Evolutionary conservation across 1,140 invertebrate species (phyloP).

Genomic region (Catajapyx aquilonaris): DNA sequence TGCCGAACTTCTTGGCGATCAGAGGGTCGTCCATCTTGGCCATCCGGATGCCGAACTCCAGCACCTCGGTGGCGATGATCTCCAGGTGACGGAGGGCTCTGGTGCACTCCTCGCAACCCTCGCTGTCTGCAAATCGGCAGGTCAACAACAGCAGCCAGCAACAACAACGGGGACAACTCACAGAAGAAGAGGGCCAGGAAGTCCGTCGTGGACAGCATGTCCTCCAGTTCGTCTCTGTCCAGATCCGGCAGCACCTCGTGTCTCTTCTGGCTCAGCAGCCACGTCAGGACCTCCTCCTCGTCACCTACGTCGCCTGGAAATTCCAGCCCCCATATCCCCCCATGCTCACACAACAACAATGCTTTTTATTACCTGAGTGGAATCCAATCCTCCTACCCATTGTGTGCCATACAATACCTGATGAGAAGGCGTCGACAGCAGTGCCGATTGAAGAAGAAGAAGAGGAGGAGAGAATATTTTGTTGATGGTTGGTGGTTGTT

Average conservation of each 20-base stretch:
- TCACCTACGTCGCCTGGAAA: constrained; percentile 55
- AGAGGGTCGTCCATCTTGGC: constrained; percentile 71
- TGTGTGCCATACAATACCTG: too few relatives aligned
- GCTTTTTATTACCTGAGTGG: too few relatives aligned
- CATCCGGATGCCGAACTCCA: constrained; percentile 78
- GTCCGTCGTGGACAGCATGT: constrained; percentile 70
- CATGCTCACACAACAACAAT: too few relatives aligned
- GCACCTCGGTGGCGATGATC: constrained; percentile 75
- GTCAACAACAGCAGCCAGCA: not conserved
- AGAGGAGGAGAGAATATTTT: too few relatives aligned
- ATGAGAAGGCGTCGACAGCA: too few relatives aligned
- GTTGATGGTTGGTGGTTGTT: too few relatives aligned
- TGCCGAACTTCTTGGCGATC: constrained; percentile 89
- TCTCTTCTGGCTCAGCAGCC: constrained; percentile 80
- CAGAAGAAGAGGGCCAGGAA: constrained; percentile 90
- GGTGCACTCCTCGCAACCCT: constrained; percentile 56
- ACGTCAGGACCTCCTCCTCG: constrained; percentile 81
- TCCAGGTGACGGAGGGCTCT: constrained; percentile 62
- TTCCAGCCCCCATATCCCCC: too few relatives aligned
- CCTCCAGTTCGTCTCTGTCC: constrained; percentile 71
- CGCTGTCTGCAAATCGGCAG: constrained; percentile 40
- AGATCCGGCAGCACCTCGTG: constrained; percentile 88
- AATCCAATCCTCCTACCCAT: too few relatives aligned
- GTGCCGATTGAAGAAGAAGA: too few relatives aligned
- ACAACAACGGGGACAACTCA: constrained; percentile 29